A percentile compares a stretch with the other conserved stretches of the same genome.
Evolutionary conservation across 2,797 vertebrate genomes (phyloP).

Genomic region (Characodon lateralis): DNA sequence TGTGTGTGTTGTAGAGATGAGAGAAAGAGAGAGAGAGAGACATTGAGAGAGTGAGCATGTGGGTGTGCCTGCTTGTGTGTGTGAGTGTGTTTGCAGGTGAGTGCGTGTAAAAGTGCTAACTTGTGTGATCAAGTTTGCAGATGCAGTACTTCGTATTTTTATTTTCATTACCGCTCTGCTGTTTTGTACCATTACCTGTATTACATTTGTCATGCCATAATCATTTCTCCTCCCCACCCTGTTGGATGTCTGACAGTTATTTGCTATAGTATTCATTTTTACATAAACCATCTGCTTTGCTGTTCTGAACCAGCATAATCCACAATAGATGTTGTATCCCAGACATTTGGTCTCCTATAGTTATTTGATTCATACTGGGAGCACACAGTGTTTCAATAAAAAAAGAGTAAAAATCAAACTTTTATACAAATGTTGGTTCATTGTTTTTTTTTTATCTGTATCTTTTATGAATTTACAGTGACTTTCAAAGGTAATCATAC

Average conservation of each 20-base stretch:
- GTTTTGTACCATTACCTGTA: slow-evolving; percentile 71
- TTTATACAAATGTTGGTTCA: slow-evolving; percentile 35
- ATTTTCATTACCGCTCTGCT: slow-evolving; percentile 74
- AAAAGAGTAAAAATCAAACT: slow-evolving; percentile 63
- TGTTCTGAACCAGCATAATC: slow-evolving; percentile 67
- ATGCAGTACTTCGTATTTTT: slow-evolving; percentile 71
- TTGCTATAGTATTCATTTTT: slow-evolving; percentile 79
- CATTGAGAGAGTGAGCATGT: slow-evolving; percentile 42
- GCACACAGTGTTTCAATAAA: slow-evolving; percentile 75
- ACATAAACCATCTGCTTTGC: slow-evolving; percentile 75
- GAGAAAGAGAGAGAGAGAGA: slow-evolving; percentile 28
- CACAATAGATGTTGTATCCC: slow-evolving; percentile 68
- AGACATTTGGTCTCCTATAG: slow-evolving; percentile 75
- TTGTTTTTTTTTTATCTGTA: slow-evolving; percentile 33
- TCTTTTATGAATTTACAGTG: background rate
- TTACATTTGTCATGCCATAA: slow-evolving; percentile 72
- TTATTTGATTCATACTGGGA: slow-evolving; percentile 73
- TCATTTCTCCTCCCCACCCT: slow-evolving; percentile 69
- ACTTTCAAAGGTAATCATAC: background rate
- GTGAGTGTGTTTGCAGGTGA: slow-evolving; percentile 39
- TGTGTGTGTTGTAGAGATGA: background rate
- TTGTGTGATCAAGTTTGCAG: slow-evolving; percentile 66
- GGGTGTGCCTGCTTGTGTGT: slow-evolving; percentile 67
- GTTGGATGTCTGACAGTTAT: slow-evolving; percentile 52
- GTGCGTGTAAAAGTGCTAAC: slow-evolving; percentile 28